phyloP scores from a whole-genome alignment of 1,140 invertebrate genomes.

The Trichomalopsis sarcophagae region DNA sequence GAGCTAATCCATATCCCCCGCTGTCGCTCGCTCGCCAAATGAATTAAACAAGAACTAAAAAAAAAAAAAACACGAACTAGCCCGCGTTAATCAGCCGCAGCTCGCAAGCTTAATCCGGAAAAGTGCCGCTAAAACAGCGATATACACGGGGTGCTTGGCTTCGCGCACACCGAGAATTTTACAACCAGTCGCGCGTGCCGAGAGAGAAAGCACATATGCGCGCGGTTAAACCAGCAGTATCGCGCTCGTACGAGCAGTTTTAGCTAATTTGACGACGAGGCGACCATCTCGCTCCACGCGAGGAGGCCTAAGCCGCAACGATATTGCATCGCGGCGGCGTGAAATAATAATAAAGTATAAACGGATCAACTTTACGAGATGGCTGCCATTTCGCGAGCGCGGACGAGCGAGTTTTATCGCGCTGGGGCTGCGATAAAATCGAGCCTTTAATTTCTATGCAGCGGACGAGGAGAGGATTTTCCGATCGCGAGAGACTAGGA shows the following conservation, averaged over 20 bases:
- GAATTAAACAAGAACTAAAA: too few species aligned
- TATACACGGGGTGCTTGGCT: neutral
- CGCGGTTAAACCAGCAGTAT: constrained; percentile 66
- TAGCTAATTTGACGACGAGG: constrained; percentile 72
- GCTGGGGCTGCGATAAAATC: constrained; percentile 56
- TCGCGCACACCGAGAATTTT: neutral
- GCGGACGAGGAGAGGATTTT: neutral
- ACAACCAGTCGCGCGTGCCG: neutral
- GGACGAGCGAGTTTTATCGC: constrained; percentile 63
- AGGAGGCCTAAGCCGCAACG: constrained; percentile 59
- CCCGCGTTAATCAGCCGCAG: neutral
- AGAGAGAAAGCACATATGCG: neutral
- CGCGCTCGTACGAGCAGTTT: constrained; percentile 61
- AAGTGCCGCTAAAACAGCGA: neutral
- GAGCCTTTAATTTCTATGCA: constrained; percentile 49
- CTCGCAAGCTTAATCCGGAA: neutral
- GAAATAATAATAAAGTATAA: constrained; percentile 76
- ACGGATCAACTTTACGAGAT: constrained; percentile 74
- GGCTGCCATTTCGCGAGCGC: constrained; percentile 57
- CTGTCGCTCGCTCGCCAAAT: too few species aligned
- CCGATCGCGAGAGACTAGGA: neutral
- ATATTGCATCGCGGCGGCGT: constrained; percentile 66
- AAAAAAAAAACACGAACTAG: too few species aligned
- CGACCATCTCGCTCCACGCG: constrained; percentile 16
- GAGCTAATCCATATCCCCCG: too few species aligned